A percentile compares a stretch with the other conserved stretches of the same genome.
These are phyloP conservation scores for Cochlearius cochlearius DNA, from an alignment of 2,113 vertebrate species.

Conservation along the genomic window DNA sequence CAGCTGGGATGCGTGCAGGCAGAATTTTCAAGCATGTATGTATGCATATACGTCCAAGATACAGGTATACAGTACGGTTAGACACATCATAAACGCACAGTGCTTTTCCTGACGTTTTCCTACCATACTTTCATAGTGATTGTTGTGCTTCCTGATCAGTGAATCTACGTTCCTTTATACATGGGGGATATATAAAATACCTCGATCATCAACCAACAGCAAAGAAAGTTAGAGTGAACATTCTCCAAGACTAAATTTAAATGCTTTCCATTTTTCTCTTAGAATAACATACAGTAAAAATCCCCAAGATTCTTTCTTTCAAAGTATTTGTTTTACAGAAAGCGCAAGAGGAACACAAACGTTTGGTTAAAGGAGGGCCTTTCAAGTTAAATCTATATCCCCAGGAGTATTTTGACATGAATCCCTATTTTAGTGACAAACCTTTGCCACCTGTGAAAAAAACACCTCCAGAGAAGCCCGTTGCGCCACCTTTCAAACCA, in stretches of 20 bases:
- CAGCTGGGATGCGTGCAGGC: neutral
- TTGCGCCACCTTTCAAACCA: conserved; percentile 79
- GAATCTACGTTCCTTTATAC: neutral
- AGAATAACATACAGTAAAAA: neutral
- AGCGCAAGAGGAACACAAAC: conserved; percentile 67
- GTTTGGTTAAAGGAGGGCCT: conserved; percentile 77
- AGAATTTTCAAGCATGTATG: neutral
- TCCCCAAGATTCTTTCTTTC: neutral
- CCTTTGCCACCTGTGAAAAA: conserved; percentile 72
- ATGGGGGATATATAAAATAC: neutral
- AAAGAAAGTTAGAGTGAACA: neutral
- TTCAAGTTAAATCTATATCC: conserved; percentile 85
- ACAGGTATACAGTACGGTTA: neutral
- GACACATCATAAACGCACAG: neutral
- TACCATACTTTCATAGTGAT: neutral
- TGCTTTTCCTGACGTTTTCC: neutral
- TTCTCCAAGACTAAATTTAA: neutral
- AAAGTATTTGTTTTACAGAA: conserved; percentile 70
- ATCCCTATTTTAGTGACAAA: conserved; percentile 79
- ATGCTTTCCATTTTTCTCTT: neutral
- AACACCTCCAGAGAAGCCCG: neutral
- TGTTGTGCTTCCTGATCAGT: neutral
- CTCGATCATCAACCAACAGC: neutral
- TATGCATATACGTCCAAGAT: neutral
- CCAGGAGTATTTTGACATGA: conserved; percentile 82